Percentiles rank a stretch among this genome's conserved stretches.
These are phyloP conservation scores for Lerista edwardsae DNA, from an alignment of 2,797 vertebrate species.

Conservation along the genomic window DNA sequence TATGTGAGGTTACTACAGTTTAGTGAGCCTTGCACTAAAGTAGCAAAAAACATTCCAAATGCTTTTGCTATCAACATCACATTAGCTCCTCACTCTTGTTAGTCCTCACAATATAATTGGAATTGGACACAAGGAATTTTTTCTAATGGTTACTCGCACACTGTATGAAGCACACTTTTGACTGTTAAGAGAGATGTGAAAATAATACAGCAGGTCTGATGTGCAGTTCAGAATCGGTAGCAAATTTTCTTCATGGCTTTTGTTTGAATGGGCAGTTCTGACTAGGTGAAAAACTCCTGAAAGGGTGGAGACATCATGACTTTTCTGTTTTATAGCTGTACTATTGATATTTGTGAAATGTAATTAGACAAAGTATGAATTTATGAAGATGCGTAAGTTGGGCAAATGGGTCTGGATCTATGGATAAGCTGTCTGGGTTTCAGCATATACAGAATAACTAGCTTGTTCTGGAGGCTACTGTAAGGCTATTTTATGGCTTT, in stretches of 20 bases:
- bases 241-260: not conserved
- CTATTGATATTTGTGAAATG: not conserved
- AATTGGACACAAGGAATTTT: not conserved
- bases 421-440: not conserved
- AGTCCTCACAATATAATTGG: not conserved
- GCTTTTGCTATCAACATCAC: not conserved
- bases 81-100: not conserved
- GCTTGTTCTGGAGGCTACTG: not conserved
- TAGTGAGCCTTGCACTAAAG: not conserved
- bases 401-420: not conserved
- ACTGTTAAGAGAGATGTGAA: conserved; percentile 37
- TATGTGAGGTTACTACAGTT: not conserved
- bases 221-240: conserved; percentile 1
- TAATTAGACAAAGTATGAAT: too few relatives aligned
- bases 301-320: too few relatives aligned
- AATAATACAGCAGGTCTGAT: conserved; percentile 5
- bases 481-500: not conserved
- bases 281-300: not conserved
- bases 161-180: conserved; percentile 44
- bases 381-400: too few relatives aligned
- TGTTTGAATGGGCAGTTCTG: not conserved
- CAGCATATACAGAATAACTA: not conserved
- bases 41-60: not conserved
- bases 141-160: not conserved
- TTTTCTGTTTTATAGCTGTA: too few relatives aligned